Evolutionary conservation across 2,888 invertebrate species (phyloP).

Genomic region (Masnerella sp.): DNA sequence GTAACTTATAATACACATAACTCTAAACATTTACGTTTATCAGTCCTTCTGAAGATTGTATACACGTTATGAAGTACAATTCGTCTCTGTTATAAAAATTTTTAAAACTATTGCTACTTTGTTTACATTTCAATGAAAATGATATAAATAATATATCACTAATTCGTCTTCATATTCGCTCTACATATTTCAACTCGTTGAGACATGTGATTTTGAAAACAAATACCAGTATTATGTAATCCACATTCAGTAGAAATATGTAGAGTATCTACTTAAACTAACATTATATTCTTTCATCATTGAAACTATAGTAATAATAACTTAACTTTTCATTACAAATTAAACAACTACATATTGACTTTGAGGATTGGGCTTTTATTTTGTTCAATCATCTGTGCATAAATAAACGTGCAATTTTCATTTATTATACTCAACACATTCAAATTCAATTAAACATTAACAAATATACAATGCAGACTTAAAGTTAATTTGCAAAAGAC

Average conservation of each 20-base stretch:
- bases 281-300: not conserved
- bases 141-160: no score
- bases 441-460: no score
- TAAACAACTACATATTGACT: constrained; percentile 21
- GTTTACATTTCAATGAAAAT: constrained; percentile 22
- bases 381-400: constrained; percentile 1
- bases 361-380: constrained; percentile 5
- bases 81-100: constrained; percentile 43
- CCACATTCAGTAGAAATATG: constrained; percentile 34
- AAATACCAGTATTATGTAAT: not conserved
- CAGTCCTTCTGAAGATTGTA: constrained; percentile 44
- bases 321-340: constrained; percentile 16
- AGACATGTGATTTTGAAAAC: constrained; percentile 19
- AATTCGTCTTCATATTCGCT: no score
- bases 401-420: constrained; percentile 13
- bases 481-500: no score
- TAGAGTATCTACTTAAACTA: constrained; percentile 33
- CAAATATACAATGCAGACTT: no score
- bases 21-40: constrained; percentile 48
- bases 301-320: constrained; percentile 13
- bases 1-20: constrained; percentile 46
- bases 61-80: constrained; percentile 48
- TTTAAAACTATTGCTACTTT: constrained; percentile 32
- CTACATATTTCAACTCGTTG: no score
- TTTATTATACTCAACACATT: no score